These are phyloP conservation scores for Ellobium chinense DNA, from an alignment of 2,888 invertebrate species.

Conservation along the genomic window DNA sequence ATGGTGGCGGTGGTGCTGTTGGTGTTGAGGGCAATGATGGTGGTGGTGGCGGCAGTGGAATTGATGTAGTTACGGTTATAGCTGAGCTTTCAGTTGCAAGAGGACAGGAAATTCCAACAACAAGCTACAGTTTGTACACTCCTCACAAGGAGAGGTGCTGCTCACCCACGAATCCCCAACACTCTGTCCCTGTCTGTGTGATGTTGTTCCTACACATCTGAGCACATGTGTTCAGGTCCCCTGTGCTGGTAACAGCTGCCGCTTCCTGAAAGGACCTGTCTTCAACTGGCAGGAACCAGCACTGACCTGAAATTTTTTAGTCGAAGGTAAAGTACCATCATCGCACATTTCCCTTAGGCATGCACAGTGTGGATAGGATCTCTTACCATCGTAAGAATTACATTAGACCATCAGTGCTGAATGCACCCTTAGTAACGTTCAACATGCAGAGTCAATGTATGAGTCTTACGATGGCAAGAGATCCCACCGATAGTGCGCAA, in stretches of 20 bases:
- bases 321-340: background rate
- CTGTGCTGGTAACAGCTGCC: background rate
- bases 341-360: too few species aligned
- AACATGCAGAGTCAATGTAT: too few species aligned
- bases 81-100: background rate
- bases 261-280: background rate
- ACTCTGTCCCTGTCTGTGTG: background rate
- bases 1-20: background rate
- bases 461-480: too few species aligned
- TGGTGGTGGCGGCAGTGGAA: background rate
- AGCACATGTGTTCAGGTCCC: slow-evolving; percentile 31
- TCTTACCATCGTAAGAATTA: too few species aligned
- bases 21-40: too few species aligned
- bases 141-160: too few species aligned
- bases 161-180: slow-evolving; percentile 36
- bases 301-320: slow-evolving; percentile 10
- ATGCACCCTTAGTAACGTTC: too few species aligned
- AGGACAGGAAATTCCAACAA: background rate
- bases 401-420: too few species aligned
- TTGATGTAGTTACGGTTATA: background rate
- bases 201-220: slow-evolving; percentile 17
- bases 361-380: too few species aligned
- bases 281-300: slow-evolving; percentile 29
- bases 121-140: too few species aligned
- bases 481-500: too few species aligned